phyloP scores from a whole-genome alignment of 1,140 invertebrate genomes.

The Aphidius ervi region DNA sequence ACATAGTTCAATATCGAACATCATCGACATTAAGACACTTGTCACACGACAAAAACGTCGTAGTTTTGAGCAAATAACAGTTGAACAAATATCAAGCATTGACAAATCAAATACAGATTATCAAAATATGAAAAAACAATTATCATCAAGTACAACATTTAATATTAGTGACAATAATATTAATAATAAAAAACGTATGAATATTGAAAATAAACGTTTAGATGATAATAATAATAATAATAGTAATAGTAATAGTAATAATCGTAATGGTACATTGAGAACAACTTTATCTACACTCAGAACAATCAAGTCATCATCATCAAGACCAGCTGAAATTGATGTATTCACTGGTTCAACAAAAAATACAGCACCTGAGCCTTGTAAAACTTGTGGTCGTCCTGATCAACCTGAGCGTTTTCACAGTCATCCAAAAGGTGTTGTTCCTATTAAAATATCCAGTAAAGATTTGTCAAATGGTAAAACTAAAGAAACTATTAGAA shows the following conservation, averaged over 20 bases:
- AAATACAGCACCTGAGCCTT: constrained; percentile 51
- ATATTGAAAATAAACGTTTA: constrained; percentile 20
- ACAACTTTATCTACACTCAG: constrained; percentile 26
- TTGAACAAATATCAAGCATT: constrained; percentile 1
- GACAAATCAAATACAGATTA: constrained; percentile 14
- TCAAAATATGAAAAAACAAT: constrained; percentile 21
- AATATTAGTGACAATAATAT: constrained; percentile 12
- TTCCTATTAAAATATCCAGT: constrained; percentile 16
- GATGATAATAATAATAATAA: constrained; percentile 38
- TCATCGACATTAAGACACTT: constrained; percentile 14
- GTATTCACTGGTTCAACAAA: constrained; percentile 35
- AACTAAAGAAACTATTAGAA: constrained; percentile 28
- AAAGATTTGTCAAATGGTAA: constrained; percentile 17
- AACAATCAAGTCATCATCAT: constrained; percentile 28
- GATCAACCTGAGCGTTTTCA: constrained; percentile 60
- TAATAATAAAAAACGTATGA: constrained; percentile 17
- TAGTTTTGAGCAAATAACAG: constrained; percentile 31
- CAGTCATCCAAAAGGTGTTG: constrained; percentile 53
- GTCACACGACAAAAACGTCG: constrained; percentile 25
- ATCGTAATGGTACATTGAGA: constrained; percentile 8
- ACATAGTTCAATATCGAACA: constrained; percentile 7
- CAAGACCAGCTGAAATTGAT: constrained; percentile 33
- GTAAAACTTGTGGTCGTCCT: constrained; percentile 56
- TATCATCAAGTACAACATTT: constrained; percentile 20
- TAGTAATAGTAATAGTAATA: neutral